A percentile compares a stretch with the other conserved stretches of the same genome.
Conservation (phyloP, 2,888 invertebrate genomes). For the Parapristionchus giblindavisi region DNA sequence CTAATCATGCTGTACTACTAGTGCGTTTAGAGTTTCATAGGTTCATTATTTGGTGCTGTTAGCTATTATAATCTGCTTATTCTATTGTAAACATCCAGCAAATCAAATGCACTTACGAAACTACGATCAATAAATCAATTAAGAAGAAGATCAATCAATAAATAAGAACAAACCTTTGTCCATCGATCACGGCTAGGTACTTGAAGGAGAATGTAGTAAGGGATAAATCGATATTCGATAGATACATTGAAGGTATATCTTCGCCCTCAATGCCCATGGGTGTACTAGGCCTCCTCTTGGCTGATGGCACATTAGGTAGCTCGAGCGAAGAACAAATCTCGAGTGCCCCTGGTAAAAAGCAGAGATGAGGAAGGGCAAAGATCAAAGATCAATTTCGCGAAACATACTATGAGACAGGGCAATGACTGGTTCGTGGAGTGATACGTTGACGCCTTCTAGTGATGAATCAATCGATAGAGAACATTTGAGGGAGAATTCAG, state of each 20-base stretch:
- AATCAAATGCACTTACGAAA: too few species aligned
- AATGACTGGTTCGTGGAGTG: slow-evolving; percentile 16
- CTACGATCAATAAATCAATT: too few species aligned
- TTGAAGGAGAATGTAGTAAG: slow-evolving; percentile 23
- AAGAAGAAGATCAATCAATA: too few species aligned
- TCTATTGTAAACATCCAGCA: too few species aligned
- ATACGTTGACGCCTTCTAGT: slow-evolving; percentile 2
- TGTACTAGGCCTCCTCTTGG: not conserved
- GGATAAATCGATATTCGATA: slow-evolving; percentile 12
- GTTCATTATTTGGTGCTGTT: too few species aligned
- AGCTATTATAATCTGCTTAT: too few species aligned
- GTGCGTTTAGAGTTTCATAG: too few species aligned
- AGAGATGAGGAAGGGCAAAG: not conserved
- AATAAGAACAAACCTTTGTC: slow-evolving; percentile 23
- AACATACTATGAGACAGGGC: slow-evolving; percentile 30
- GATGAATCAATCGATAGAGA: slow-evolving; percentile 53
- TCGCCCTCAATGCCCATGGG: too few species aligned
- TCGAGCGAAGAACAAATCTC: slow-evolving; percentile 17
- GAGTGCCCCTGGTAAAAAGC: slow-evolving; percentile 3
- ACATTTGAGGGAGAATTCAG: slow-evolving; percentile 55
- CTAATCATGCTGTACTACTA: not conserved
- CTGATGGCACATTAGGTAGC: not conserved
- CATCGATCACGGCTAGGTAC: slow-evolving; percentile 16
- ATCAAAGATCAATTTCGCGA: not conserved
- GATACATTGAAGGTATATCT: not conserved